phyloP scores from a whole-genome alignment of 2,113 vertebrate species.

The Anhinga rufa region DNA sequence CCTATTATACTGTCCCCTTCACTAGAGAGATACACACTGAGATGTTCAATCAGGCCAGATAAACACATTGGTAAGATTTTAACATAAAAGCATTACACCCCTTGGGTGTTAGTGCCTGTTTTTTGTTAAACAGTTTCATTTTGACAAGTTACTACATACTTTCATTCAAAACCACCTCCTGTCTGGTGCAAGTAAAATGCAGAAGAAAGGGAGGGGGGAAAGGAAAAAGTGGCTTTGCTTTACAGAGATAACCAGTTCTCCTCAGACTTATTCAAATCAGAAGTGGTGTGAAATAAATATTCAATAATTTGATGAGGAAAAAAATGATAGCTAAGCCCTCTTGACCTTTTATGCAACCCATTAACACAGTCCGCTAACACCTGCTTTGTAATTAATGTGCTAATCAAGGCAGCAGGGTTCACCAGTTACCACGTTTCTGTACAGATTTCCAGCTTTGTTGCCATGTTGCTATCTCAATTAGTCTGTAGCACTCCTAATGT shows the following conservation, averaged over 20 bases:
- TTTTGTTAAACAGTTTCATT: not conserved
- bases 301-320: constrained; percentile 55
- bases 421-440: not conserved
- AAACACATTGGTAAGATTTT: not conserved
- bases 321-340: constrained; percentile 64
- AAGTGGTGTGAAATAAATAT: constrained; percentile 67
- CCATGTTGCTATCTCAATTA: constrained; percentile 65
- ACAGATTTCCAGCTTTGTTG: constrained; percentile 31
- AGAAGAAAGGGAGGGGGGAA: not conserved
- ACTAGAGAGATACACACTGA: not conserved
- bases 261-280: constrained; percentile 52
- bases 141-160: not conserved
- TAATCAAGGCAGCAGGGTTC: constrained; percentile 69
- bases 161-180: not conserved
- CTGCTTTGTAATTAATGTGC: constrained; percentile 77
- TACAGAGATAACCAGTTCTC: not conserved
- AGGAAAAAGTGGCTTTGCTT: not conserved
- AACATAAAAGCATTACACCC: not conserved
- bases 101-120: not conserved
- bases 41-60: not conserved
- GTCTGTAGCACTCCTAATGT: constrained; percentile 56
- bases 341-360: constrained; percentile 72
- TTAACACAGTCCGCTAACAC: constrained; percentile 70
- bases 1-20: not conserved
- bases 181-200: not conserved